These are phyloP conservation scores for Caenorhabditis japonica DNA, from an alignment of 2,888 invertebrate species.

Conservation along the genomic window DNA sequence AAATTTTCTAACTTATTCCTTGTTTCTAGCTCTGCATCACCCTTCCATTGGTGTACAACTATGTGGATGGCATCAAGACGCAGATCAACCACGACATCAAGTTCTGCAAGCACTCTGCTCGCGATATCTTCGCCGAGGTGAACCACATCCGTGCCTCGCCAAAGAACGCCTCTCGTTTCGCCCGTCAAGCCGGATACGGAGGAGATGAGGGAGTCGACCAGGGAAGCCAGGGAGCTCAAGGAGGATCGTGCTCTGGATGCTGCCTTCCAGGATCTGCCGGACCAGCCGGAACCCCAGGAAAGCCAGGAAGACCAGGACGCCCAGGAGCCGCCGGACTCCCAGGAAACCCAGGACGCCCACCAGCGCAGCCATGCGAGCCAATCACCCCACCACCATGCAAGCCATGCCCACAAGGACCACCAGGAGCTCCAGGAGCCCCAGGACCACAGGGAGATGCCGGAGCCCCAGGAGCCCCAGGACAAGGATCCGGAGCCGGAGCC, in stretches of 20 bases:
- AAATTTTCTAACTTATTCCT: neutral
- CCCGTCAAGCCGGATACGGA: conserved; percentile 66
- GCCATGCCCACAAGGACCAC: conserved; percentile 66
- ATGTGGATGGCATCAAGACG: conserved; percentile 60
- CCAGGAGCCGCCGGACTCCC: conserved; percentile 67
- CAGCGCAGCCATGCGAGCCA: conserved; percentile 64
- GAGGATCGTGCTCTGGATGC: conserved; percentile 63
- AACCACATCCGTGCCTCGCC: conserved; percentile 59
- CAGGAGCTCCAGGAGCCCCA: conserved; percentile 67
- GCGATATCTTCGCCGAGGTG: conserved; percentile 69
- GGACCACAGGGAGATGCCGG: conserved; percentile 62
- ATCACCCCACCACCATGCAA: conserved; percentile 64
- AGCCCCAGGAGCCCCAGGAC: conserved; percentile 65
- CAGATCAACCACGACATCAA: conserved; percentile 61
- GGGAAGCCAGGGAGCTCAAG: conserved; percentile 28
- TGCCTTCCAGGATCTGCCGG: conserved; percentile 70
- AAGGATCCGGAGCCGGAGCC: conserved; percentile 54
- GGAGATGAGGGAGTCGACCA: conserved; percentile 36
- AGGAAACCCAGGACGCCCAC: conserved; percentile 63
- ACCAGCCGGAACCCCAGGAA: conserved; percentile 70
- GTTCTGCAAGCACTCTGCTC: conserved; percentile 65
- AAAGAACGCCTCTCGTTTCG: conserved; percentile 58
- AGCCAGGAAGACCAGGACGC: conserved; percentile 63
- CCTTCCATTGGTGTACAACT: conserved; percentile 63
- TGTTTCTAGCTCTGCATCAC: conserved; percentile 54